A percentile compares a stretch with the other conserved stretches of the same genome.
These are phyloP conservation scores for Pyrgus malvae DNA, from an alignment of 2,888 invertebrate genomes.

Conservation along the genomic window DNA sequence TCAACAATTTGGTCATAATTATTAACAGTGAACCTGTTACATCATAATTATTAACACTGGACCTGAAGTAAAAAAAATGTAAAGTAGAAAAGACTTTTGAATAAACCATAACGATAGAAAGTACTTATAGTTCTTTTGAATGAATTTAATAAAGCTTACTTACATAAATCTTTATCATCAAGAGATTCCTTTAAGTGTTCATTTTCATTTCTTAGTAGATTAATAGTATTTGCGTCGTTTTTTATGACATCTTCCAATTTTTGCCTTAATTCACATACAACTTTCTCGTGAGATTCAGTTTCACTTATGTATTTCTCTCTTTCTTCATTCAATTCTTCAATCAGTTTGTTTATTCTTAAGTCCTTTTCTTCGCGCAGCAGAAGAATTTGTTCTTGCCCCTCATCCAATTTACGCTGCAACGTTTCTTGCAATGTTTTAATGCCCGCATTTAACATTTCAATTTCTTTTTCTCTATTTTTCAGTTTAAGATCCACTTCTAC, in stretches of 20 bases:
- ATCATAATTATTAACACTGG: no score
- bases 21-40: no score
- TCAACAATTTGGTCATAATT: no score
- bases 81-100: no score
- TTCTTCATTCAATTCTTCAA: conserved; percentile 48
- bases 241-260: conserved; percentile 42
- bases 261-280: conserved; percentile 37
- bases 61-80: no score
- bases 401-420: conserved; percentile 17
- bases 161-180: conserved; percentile 59
- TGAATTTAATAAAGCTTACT: no score
- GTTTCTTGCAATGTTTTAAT: conserved; percentile 26
- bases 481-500: conserved; percentile 47
- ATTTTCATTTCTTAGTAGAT: conserved; percentile 53
- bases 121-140: no score
- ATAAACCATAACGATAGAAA: no score
- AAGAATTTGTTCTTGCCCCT: conserved; percentile 33
- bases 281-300: conserved; percentile 42
- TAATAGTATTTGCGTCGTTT: conserved; percentile 40
- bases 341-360: conserved; percentile 42
- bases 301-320: conserved; percentile 40
- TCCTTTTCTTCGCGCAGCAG: conserved; percentile 46
- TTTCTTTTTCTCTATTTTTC: conserved; percentile 49
- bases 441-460: conserved; percentile 35
- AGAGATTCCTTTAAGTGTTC: conserved; percentile 52